Evolutionary conservation across 2,797 vertebrate species (phyloP).

Genomic region (Sciurus vulgaris): DNA sequence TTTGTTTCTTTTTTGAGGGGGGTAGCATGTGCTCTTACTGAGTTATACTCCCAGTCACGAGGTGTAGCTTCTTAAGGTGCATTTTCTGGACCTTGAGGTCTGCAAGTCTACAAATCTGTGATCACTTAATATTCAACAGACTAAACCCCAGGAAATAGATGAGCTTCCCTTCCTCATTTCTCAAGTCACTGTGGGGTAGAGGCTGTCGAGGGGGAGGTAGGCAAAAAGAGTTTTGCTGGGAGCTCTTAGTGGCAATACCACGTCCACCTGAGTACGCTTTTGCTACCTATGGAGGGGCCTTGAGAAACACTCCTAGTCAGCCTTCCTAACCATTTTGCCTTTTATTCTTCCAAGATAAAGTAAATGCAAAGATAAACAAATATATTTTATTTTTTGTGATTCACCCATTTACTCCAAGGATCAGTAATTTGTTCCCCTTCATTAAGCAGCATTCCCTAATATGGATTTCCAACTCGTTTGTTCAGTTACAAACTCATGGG

Average conservation of each 20-base stretch:
- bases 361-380: not conserved
- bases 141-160: not conserved
- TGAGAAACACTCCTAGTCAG: not conserved
- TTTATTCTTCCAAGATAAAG: not conserved
- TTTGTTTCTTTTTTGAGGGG: too few relatives aligned
- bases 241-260: not conserved
- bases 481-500: not conserved
- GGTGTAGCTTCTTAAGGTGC: not conserved
- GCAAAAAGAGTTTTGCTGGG: not conserved
- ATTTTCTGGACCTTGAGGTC: not conserved
- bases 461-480: not conserved
- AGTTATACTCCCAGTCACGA: fast-evolving
- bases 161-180: not conserved
- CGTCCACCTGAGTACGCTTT: not conserved
- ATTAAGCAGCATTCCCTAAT: not conserved
- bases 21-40: too few relatives aligned
- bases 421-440: not conserved
- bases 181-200: fast-evolving
- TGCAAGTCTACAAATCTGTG: not conserved
- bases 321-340: too few relatives aligned
- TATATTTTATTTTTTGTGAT: not conserved
- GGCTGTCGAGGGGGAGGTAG: fast-evolving
- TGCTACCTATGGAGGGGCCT: not conserved
- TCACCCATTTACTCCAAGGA: not conserved
- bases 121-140: too few relatives aligned